Conservation (phyloP, 2,113 vertebrate genomes). For the Chrysochloris asiatica region DNA sequence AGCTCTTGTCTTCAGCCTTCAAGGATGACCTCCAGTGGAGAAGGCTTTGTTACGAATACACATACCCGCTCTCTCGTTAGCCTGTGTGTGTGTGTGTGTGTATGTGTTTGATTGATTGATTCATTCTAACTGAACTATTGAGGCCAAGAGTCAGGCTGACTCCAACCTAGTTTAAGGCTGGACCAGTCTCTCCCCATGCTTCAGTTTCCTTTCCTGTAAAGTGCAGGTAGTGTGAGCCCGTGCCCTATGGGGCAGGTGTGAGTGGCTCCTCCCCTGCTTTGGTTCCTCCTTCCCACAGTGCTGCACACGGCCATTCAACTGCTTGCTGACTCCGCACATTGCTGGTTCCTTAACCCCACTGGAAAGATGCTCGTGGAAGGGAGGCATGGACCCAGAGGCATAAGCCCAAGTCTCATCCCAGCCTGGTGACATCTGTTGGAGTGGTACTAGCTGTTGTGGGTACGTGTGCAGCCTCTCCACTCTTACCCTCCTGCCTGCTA, state of each 20-base stretch:
- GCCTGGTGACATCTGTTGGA: background rate
- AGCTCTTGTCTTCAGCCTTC: too few species aligned
- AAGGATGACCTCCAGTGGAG: accelerated
- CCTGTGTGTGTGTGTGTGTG: too few species aligned
- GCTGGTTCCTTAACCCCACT: background rate
- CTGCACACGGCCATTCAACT: accelerated
- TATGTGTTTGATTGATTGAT: background rate
- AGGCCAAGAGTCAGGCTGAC: background rate
- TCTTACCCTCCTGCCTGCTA: background rate
- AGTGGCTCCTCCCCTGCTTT: too few species aligned
- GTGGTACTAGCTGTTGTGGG: background rate
- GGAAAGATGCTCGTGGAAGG: background rate
- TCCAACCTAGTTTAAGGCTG: background rate
- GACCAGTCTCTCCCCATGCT: background rate
- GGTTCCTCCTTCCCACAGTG: accelerated
- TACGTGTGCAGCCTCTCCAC: background rate
- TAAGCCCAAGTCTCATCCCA: background rate
- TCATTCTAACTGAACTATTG: background rate
- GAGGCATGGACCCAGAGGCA: accelerated
- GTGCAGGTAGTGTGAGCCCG: accelerated
- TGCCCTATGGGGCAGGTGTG: background rate
- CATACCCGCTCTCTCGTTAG: background rate
- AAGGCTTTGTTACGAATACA: background rate
- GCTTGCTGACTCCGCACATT: background rate
- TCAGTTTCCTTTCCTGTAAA: background rate